Evolutionary conservation across 2,113 vertebrate genomes (phyloP).

Genomic region (Hemibagrus wyckioides): DNA sequence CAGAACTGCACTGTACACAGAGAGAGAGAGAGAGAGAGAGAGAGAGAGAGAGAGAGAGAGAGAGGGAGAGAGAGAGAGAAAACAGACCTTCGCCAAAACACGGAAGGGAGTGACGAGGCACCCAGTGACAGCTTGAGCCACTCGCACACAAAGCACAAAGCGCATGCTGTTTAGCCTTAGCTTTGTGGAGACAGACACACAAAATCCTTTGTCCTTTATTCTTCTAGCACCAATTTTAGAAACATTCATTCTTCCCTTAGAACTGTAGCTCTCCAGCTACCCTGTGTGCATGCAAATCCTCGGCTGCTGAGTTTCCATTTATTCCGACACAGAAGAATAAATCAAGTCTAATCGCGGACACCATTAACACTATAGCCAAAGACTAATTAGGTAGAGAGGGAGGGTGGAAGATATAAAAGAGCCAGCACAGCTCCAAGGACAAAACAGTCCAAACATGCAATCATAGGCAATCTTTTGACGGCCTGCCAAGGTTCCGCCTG

Average conservation of each 20-base stretch:
- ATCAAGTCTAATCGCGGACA: slow-evolving; percentile 12
- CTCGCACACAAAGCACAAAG: slow-evolving; percentile 48
- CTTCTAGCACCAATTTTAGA: slow-evolving; percentile 14
- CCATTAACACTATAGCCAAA: slow-evolving; percentile 11
- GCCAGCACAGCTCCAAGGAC: slow-evolving; percentile 21
- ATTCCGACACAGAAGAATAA: slow-evolving; percentile 25
- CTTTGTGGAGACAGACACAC: slow-evolving; percentile 25
- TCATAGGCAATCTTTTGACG: background rate
- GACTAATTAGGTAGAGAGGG: slow-evolving; percentile 36
- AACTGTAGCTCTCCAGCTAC: background rate
- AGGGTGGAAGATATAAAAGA: slow-evolving; percentile 8
- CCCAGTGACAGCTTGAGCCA: slow-evolving; percentile 47
- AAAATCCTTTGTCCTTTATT: slow-evolving; percentile 44
- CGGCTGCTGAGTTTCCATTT: slow-evolving; percentile 9
- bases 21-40: slow-evolving; percentile 1
- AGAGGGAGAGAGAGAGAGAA: background rate
- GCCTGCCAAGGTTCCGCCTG: background rate
- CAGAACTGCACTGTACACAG: background rate
- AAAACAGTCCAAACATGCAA: slow-evolving; percentile 19
- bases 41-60: slow-evolving; percentile 15
- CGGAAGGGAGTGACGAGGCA: slow-evolving; percentile 14
- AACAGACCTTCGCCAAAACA: background rate
- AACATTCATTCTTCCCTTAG: background rate
- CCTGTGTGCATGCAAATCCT: background rate
- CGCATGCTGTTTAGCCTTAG: slow-evolving; percentile 35